These are phyloP conservation scores for Frieseomelitta varia DNA, from an alignment of 1,140 invertebrate species.

Conservation along the genomic window DNA sequence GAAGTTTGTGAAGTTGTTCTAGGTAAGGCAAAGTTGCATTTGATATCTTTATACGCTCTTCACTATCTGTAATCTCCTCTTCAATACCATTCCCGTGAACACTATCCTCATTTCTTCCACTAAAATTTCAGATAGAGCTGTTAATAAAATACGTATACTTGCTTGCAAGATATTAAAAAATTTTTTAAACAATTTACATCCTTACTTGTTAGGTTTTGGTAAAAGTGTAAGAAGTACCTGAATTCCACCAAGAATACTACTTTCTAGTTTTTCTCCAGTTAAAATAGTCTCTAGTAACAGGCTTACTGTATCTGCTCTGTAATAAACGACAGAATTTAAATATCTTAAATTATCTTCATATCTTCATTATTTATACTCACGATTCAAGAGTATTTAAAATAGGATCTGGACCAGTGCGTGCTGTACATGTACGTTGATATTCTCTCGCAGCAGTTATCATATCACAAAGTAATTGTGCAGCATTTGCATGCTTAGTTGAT, in stretches of 20 bases:
- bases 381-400: slow-evolving; percentile 88
- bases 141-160: background rate
- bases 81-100: slow-evolving; percentile 44
- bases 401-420: slow-evolving; percentile 85
- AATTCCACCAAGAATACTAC: slow-evolving; percentile 90
- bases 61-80: slow-evolving; percentile 72
- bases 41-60: slow-evolving; percentile 77
- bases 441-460: slow-evolving; percentile 88
- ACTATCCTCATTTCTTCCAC: slow-evolving; percentile 54
- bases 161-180: background rate
- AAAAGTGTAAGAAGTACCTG: slow-evolving; percentile 89
- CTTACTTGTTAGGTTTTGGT: slow-evolving; percentile 81
- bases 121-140: slow-evolving; percentile 24
- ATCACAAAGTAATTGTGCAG: slow-evolving; percentile 91
- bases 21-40: slow-evolving; percentile 86
- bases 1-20: slow-evolving; percentile 87
- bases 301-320: slow-evolving; percentile 85
- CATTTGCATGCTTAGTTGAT: slow-evolving; percentile 90
- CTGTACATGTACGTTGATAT: slow-evolving; percentile 83
- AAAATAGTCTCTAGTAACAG: slow-evolving; percentile 89
- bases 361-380: slow-evolving; percentile 82
- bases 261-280: slow-evolving; percentile 86
- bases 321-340: slow-evolving; percentile 62
- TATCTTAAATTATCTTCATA: background rate
- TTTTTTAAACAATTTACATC: slow-evolving; percentile 26